Base-by-base conservation (phyloP, 2,888 invertebrate species). In the Tachystola acroxantha region DNA sequence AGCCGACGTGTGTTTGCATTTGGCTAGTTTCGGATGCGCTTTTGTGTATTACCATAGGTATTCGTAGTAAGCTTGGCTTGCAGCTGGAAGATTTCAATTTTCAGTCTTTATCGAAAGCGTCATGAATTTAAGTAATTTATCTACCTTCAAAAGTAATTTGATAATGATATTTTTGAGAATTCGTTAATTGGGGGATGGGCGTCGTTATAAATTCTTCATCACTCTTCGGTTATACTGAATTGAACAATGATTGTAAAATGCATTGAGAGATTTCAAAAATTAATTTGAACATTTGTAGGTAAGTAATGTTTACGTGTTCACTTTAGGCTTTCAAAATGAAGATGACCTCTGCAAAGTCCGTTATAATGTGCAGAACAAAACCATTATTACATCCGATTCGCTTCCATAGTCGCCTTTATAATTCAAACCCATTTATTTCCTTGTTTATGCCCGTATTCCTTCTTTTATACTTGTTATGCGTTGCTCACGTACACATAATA, bases 401-500 rank as follows among this genome's bases (percentile, higher is more conserved):
- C 58, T 60, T 61, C 58, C 50, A 53, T 48, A 55, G 46, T 52
- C 55, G 54, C 42, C 57, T 66, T 66, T 58, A 62, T 66, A 71
- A 73, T 70, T 68, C 67, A 62, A 60, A 59, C 56, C 66, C 71
- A 72, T 73, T 78, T 74, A 69, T 74, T 74, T 71, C 74, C 74
- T 72, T 75, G 69, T 76, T 73, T 65, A 68, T 67, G 66, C 63
- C 57, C 42, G 51, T 63, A 64, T 73, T 70, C 57, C 60, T 70
- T 62, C 67, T 72, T 73, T 75, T 69, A 70, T 67, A 75, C 74
- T 78, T 70, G 71, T 75, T 74, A 70, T 70, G 68, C 69, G 67
- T 74, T 66, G 56, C 74, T 77, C 82, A 84, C 84, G 81, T 81
- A 80, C 72, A 68, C 68, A 77, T 80, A 79, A 82, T 79, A 77